phyloP scores from a whole-genome alignment of 1,140 invertebrate genomes.

The Heliconius nattereri region DNA sequence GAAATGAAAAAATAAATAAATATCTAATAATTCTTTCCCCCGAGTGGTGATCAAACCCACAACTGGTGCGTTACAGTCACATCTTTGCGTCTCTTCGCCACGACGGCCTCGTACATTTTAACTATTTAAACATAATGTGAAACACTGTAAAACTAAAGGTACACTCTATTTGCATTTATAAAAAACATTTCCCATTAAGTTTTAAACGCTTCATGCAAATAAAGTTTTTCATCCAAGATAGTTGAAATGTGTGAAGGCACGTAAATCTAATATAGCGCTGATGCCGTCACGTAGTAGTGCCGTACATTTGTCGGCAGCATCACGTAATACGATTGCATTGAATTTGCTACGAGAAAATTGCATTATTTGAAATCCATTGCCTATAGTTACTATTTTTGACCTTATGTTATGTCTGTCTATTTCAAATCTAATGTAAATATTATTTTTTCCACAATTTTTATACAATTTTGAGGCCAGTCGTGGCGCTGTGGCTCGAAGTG shows the following conservation, averaged over 20 bases:
- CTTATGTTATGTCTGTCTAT: background rate
- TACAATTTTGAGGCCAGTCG: no score
- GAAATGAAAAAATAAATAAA: no score
- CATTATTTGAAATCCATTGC: constrained; percentile 30
- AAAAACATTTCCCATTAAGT: background rate
- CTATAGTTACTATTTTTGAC: background rate
- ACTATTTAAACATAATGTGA: no score
- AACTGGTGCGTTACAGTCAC: no score
- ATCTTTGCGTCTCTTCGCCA: no score
- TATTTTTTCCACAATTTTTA: background rate
- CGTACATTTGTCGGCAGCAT: constrained; percentile 18
- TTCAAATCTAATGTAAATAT: background rate
- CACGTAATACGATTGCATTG: constrained; percentile 28
- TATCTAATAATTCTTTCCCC: no score
- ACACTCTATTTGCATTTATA: background rate
- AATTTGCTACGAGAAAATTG: constrained; percentile 27
- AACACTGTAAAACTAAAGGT: background rate
- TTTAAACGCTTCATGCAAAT: background rate
- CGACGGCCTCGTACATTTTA: no score
- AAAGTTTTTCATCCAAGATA: constrained; percentile 1
- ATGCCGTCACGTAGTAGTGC: constrained; percentile 24
- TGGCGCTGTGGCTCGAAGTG: no score
- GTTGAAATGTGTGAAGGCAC: background rate
- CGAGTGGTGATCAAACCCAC: no score
- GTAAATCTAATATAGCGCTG: constrained; percentile 24